phyloP scores from a whole-genome alignment of 2,797 vertebrate species.

The Sebastes variabilis region DNA sequence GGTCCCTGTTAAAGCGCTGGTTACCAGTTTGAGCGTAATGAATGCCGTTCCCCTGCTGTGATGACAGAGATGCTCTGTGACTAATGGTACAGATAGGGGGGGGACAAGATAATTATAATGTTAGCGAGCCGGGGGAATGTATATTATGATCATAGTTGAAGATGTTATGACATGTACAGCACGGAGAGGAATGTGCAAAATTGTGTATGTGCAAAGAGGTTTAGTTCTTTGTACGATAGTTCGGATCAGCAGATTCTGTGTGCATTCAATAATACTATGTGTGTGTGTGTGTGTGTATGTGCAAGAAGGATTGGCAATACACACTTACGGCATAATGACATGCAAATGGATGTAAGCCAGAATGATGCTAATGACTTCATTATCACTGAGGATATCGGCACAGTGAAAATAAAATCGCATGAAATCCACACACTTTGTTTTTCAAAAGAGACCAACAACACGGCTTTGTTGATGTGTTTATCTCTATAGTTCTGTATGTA shows the following conservation, averaged over 20 bases:
- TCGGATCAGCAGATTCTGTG: slow-evolving; percentile 24
- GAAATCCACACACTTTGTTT: slow-evolving; percentile 31
- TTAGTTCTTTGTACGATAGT: slow-evolving; percentile 9
- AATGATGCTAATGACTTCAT: slow-evolving; percentile 62
- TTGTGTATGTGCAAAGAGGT: slow-evolving; percentile 1
- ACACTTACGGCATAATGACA: slow-evolving; percentile 34
- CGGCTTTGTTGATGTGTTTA: slow-evolving; percentile 7
- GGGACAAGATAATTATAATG: slow-evolving; percentile 51
- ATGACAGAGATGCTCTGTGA: slow-evolving; percentile 71
- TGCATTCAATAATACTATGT: neutral
- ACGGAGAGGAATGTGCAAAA: slow-evolving; percentile 15
- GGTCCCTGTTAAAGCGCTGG: slow-evolving; percentile 46
- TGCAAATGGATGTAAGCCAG: slow-evolving; percentile 64
- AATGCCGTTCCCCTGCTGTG: slow-evolving; percentile 70
- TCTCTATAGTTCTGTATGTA: slow-evolving; percentile 8
- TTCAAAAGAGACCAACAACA: slow-evolving; percentile 12
- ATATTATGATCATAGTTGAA: slow-evolving; percentile 60
- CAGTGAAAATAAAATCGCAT: slow-evolving; percentile 38
- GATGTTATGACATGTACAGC: slow-evolving; percentile 45
- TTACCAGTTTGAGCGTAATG: slow-evolving; percentile 70
- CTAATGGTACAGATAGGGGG: slow-evolving; percentile 65
- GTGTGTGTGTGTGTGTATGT: neutral
- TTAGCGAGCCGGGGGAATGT: slow-evolving; percentile 36
- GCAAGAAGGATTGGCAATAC: neutral
- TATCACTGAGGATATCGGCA: slow-evolving; percentile 49